phyloP scores from a whole-genome alignment of 53 echinoderm and acorn worm genomes.

The Luidia sarsii region DNA sequence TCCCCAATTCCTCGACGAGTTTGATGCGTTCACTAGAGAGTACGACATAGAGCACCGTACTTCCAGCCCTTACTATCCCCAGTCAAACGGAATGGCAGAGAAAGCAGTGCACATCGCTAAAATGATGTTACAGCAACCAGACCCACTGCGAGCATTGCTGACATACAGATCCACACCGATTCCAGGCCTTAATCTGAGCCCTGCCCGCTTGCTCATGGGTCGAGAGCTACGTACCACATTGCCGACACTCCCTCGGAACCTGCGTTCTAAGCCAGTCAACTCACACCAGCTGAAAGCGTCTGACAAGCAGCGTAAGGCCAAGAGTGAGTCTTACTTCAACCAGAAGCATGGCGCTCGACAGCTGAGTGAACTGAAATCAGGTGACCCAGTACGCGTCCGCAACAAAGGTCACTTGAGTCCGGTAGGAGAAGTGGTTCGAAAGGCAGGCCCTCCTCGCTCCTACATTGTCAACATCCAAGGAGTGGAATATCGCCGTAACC shows the following conservation, averaged over 20 bases:
- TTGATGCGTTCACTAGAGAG: background rate
- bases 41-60: constrained; percentile 21
- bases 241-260: constrained; percentile 2
- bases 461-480: background rate
- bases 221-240: constrained; percentile 16
- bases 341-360: constrained; percentile 25
- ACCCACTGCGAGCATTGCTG: constrained; percentile 33
- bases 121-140: constrained; percentile 5
- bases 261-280: background rate
- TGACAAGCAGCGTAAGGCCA: background rate
- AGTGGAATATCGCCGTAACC: constrained; percentile 6
- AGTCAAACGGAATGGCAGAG: constrained; percentile 31
- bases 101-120: constrained; percentile 38
- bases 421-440: constrained; percentile 7
- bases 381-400: constrained; percentile 17
- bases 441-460: background rate
- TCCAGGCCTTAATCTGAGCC: constrained; percentile 14
- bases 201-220: constrained; percentile 26
- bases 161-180: constrained; percentile 32
- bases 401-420: constrained; percentile 22
- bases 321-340: constrained; percentile 20
- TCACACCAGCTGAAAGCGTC: background rate
- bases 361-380: constrained; percentile 12
- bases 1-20: background rate
- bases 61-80: constrained; percentile 36